phyloP scores from a whole-genome alignment of 2,113 vertebrate species.

The Acrocephalus kingi region DNA sequence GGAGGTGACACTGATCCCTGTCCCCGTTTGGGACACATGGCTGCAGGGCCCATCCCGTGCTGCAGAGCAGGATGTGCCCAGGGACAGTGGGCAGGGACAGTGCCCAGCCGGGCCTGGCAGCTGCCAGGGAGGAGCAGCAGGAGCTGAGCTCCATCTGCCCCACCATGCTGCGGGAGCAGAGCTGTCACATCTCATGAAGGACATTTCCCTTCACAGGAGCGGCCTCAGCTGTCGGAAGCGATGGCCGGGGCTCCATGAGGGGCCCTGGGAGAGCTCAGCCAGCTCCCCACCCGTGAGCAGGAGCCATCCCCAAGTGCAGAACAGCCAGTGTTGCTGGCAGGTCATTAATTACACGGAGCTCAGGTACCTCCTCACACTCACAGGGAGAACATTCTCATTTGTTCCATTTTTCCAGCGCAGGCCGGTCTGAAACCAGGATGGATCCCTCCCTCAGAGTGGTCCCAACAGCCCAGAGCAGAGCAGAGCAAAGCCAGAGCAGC shows the following conservation, averaged over 20 bases:
- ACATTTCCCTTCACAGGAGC: not conserved
- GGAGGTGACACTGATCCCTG: accelerated
- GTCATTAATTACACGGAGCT: not conserved
- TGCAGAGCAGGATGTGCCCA: not conserved
- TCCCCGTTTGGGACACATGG: accelerated
- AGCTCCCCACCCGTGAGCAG: not conserved
- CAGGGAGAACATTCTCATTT: not conserved
- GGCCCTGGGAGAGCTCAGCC: not conserved
- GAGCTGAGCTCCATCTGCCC: not conserved
- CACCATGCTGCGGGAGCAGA: not conserved
- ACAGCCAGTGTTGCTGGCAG: not conserved
- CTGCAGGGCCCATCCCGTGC: not conserved
- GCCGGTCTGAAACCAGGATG: not conserved
- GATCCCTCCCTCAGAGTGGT: not conserved
- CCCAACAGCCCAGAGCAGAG: not conserved
- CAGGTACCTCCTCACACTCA: not conserved
- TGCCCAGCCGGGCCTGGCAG: not conserved
- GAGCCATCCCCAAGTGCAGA: not conserved
- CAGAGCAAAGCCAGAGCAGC: accelerated
- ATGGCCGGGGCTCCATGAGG: not conserved
- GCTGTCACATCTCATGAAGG: not conserved
- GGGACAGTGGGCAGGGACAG: not conserved
- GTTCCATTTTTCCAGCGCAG: not conserved
- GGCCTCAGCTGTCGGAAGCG: not conserved
- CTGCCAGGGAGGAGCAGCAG: not conserved